These are phyloP conservation scores for Gryllus bimaculatus DNA, from an alignment of 1,140 invertebrate species.

Conservation along the genomic window DNA sequence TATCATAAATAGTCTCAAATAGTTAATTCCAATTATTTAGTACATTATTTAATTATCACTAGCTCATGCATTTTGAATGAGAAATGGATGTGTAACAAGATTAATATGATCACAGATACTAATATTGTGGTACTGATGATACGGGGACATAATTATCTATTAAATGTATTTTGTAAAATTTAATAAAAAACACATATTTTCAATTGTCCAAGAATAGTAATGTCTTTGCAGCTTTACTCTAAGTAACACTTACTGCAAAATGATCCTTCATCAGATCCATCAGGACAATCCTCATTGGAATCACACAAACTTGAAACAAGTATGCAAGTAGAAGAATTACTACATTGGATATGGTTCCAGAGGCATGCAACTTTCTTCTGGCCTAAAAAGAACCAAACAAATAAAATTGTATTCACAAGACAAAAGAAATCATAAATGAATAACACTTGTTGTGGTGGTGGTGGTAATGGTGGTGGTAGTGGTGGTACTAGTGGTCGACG, in stretches of 20 bases:
- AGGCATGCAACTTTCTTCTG: conserved; percentile 40
- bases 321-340: conserved; percentile 40
- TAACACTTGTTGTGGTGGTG: neutral
- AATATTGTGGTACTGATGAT: too few relatives aligned
- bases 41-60: too few relatives aligned
- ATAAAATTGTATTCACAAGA: neutral
- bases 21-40: too few relatives aligned
- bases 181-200: too few relatives aligned
- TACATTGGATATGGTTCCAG: conserved; percentile 49
- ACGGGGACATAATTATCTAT: too few relatives aligned
- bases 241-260: conserved; percentile 36
- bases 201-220: too few relatives aligned
- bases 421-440: neutral
- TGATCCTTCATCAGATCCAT: conserved; percentile 43
- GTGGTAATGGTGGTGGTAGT: neutral
- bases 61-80: too few relatives aligned
- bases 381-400: conserved; percentile 33
- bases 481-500: neutral
- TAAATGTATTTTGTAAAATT: too few relatives aligned
- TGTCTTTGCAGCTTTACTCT: too few relatives aligned
- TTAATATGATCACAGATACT: too few relatives aligned
- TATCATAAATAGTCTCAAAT: too few relatives aligned
- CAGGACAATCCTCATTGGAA: conserved; percentile 39
- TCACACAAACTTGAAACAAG: conserved; percentile 42
- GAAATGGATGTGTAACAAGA: too few relatives aligned